Evolutionary conservation across 92 coral and sea anemone species (phyloP).

Genomic region (Palythoa caribaeorum): DNA sequence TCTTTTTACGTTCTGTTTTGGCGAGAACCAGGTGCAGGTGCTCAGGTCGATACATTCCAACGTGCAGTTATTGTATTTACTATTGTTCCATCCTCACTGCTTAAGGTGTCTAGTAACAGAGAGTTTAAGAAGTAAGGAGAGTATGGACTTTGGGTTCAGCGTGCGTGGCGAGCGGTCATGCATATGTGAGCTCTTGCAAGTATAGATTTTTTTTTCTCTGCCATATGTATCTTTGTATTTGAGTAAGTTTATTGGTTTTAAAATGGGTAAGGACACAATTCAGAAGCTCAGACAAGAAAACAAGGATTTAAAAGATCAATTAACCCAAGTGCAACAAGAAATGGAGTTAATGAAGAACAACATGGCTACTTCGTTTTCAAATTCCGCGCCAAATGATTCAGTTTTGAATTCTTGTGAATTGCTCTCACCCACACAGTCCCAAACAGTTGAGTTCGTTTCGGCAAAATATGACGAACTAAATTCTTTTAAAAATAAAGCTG

Average conservation of each 20-base stretch:
- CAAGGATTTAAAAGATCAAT: not conserved
- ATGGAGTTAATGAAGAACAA: conserved; percentile 10
- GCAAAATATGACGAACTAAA: too few relatives aligned
- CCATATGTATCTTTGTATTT: not conserved
- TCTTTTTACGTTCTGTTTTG: too few relatives aligned
- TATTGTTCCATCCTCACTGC: too few relatives aligned
- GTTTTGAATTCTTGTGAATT: too few relatives aligned
- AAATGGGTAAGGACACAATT: conserved; percentile 15
- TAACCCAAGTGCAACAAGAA: not conserved
- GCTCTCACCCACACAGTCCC: too few relatives aligned
- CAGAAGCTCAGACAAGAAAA: conserved; percentile 14
- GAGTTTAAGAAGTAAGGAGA: not conserved
- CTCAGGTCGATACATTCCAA: too few relatives aligned
- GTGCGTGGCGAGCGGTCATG: not conserved
- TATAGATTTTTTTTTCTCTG: not conserved
- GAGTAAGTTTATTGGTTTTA: not conserved
- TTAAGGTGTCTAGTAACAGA: too few relatives aligned
- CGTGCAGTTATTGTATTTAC: too few relatives aligned
- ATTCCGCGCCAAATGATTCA: not conserved
- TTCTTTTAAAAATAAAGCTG: too few relatives aligned
- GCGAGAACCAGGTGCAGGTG: too few relatives aligned
- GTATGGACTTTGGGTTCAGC: too few relatives aligned
- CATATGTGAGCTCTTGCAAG: not conserved
- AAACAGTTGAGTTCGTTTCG: not conserved
- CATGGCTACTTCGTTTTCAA: not conserved